Conservation (phyloP, 1,140 invertebrate species). For the Drosophila saltans region DNA sequence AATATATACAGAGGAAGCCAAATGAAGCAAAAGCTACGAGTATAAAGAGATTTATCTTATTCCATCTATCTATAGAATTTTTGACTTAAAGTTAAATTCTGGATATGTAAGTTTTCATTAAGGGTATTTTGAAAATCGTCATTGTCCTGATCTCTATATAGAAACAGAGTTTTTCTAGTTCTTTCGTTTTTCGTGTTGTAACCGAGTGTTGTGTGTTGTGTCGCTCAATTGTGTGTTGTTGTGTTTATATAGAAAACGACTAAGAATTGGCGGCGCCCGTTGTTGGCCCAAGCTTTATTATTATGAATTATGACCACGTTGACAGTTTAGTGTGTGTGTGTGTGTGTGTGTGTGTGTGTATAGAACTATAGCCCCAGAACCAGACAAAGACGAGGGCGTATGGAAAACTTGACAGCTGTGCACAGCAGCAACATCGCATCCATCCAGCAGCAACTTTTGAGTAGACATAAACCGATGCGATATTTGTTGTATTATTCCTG, state of each 20-base stretch:
- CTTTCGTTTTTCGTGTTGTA: constrained; percentile 45
- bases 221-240: constrained; percentile 23
- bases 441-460: not conserved
- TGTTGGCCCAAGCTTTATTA: constrained; percentile 59
- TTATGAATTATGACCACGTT: constrained; percentile 80
- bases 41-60: no score
- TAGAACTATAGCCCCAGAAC: constrained; percentile 24
- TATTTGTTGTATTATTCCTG: constrained; percentile 48
- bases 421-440: constrained; percentile 27
- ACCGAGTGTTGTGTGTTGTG: constrained; percentile 23
- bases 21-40: no score
- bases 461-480: constrained; percentile 2
- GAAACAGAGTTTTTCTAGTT: constrained; percentile 16
- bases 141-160: not conserved
- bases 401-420: constrained; percentile 80
- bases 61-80: no score
- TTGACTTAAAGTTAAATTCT: no score
- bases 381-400: constrained; percentile 62
- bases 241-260: constrained; percentile 41
- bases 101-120: not conserved
- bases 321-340: constrained; percentile 58
- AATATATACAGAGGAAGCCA: no score
- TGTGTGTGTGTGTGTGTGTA: not conserved
- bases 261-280: constrained; percentile 64
- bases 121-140: not conserved